Evolutionary conservation across 2,888 invertebrate species (phyloP).

Genomic region (Scotopteryx bipunctaria): DNA sequence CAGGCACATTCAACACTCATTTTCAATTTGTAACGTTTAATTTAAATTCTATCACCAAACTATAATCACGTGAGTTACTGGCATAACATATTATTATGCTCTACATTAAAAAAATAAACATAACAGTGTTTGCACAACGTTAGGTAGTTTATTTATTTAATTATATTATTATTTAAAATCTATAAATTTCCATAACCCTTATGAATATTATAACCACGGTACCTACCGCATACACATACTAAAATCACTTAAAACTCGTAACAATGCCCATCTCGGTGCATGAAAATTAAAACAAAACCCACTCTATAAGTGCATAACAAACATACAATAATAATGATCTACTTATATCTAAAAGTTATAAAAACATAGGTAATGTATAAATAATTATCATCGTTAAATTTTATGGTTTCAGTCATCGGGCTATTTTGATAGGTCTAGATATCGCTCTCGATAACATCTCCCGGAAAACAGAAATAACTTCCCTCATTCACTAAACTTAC

Average conservation of each 20-base stretch:
- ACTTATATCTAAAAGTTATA: conserved; percentile 15
- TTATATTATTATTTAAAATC: conserved; percentile 39
- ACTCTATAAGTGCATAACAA: conserved; percentile 73
- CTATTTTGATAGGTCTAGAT: conserved; percentile 32
- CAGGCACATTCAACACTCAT: conserved; percentile 44
- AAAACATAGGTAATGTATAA: conserved; percentile 33
- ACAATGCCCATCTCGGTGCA: conserved; percentile 77
- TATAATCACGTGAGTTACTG: conserved; percentile 78
- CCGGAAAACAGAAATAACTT: conserved; percentile 30
- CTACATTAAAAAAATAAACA: conserved; percentile 66
- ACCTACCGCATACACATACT: conserved; percentile 54
- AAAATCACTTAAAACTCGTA: conserved; percentile 56
- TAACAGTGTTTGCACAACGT: too few species aligned
- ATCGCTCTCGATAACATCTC: conserved; percentile 37
- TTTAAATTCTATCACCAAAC: conserved; percentile 70
- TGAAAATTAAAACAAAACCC: conserved; percentile 65
- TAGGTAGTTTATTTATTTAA: too few species aligned
- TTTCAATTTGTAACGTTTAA: conserved; percentile 44
- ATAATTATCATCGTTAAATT: conserved; percentile 35
- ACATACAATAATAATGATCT: conserved; percentile 49
- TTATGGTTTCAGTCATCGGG: conserved; percentile 38
- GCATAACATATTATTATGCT: conserved; percentile 60
- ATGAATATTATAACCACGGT: conserved; percentile 65
- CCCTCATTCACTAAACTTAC: conserved; percentile 26
- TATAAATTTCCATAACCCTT: conserved; percentile 74